Evolutionary conservation across 2,113 vertebrate species (phyloP).

Genomic region (Nicator chloris): DNA sequence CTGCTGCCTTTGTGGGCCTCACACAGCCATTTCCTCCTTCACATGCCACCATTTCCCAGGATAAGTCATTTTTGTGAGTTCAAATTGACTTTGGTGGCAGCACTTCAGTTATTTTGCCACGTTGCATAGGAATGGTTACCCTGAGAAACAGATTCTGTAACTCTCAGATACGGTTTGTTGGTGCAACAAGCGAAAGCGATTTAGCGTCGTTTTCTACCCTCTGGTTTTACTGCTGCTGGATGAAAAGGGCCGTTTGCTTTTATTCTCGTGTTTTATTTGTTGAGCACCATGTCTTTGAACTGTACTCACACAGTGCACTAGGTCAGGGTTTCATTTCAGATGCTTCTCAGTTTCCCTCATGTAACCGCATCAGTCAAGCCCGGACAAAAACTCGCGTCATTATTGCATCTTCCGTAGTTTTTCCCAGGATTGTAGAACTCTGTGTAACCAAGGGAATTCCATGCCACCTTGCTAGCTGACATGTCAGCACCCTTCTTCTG

Average conservation of each 20-base stretch:
- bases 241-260: conserved; percentile 56
- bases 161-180: conserved; percentile 34
- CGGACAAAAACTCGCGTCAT: neutral
- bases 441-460: neutral
- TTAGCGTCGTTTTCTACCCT: conserved; percentile 61
- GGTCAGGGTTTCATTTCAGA: neutral
- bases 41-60: neutral
- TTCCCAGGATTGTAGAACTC: neutral
- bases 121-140: conserved; percentile 51
- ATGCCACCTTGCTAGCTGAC: neutral
- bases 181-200: conserved; percentile 32
- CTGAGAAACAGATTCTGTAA: conserved; percentile 55
- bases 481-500: neutral
- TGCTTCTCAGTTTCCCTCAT: neutral
- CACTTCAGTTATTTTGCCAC: conserved; percentile 1
- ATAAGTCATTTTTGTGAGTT: conserved; percentile 33
- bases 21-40: neutral
- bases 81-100: conserved; percentile 38
- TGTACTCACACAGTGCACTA: neutral
- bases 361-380: neutral
- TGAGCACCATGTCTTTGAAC: conserved; percentile 17
- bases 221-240: conserved; percentile 41
- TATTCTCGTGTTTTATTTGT: conserved; percentile 48
- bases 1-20: neutral
- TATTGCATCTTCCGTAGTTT: neutral